Conservation (phyloP, 2,888 invertebrate genomes). For the Cerastoderma edule region DNA sequence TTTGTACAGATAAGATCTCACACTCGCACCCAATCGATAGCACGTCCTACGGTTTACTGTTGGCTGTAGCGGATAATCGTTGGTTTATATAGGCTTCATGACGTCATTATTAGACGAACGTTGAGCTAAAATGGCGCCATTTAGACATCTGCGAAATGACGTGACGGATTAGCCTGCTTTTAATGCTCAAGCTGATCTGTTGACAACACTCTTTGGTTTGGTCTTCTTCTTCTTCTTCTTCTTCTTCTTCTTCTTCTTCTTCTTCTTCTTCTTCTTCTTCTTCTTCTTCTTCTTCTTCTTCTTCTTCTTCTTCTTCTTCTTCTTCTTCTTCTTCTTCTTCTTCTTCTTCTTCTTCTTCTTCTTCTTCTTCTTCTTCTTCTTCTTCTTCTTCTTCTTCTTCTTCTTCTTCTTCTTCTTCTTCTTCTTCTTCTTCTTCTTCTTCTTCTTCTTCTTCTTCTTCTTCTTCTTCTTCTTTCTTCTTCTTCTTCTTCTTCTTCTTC, state of each 20-base stretch:
- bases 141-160: too few relatives aligned
- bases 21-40: too few relatives aligned
- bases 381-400: constrained; percentile 5
- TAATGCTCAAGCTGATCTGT: too few relatives aligned
- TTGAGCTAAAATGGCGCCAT: too few relatives aligned
- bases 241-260: constrained; percentile 1
- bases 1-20: too few relatives aligned
- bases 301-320: constrained; percentile 1
- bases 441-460: constrained; percentile 4
- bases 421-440: neutral
- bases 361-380: constrained; percentile 3
- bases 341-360: constrained; percentile 6
- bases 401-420: constrained; percentile 3
- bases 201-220: neutral
- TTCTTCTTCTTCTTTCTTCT: neutral
- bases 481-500: neutral
- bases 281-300: neutral
- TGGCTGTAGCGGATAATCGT: too few relatives aligned
- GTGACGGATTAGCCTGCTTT: too few relatives aligned
- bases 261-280: constrained; percentile 1
- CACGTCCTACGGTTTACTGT: too few relatives aligned
- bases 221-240: neutral
- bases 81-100: too few relatives aligned
- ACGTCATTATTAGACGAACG: too few relatives aligned
- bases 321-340: constrained; percentile 1